phyloP scores from a whole-genome alignment of 2,888 invertebrate genomes.

The Chrysina gloriosa region DNA sequence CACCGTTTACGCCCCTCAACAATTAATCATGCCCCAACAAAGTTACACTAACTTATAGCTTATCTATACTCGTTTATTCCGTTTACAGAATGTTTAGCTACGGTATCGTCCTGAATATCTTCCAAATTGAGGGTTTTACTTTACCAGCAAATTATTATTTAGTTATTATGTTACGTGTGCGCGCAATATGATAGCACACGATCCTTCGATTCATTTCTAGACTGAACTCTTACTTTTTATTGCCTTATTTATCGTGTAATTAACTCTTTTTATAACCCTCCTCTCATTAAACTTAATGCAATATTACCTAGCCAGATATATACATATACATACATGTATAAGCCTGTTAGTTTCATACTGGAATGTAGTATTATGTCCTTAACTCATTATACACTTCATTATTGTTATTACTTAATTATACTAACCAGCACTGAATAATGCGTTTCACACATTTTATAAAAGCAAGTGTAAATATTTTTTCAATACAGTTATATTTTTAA shows the following conservation, averaged over 20 bases:
- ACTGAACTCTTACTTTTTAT: neutral
- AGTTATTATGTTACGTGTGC: constrained; percentile 40
- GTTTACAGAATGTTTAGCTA: constrained; percentile 50
- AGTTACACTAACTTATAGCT: constrained; percentile 51
- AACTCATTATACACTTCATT: neutral
- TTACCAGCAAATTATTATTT: constrained; percentile 41
- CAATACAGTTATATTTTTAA: no score
- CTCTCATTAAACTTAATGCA: constrained; percentile 14
- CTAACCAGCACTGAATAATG: no score
- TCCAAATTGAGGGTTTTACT: constrained; percentile 47
- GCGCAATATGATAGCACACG: constrained; percentile 8
- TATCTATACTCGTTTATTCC: constrained; percentile 50
- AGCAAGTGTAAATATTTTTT: no score
- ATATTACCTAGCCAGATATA: neutral
- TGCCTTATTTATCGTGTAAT: constrained; percentile 24
- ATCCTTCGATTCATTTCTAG: constrained; percentile 13
- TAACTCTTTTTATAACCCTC: constrained; percentile 14
- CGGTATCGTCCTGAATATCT: constrained; percentile 48
- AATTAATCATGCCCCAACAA: constrained; percentile 63
- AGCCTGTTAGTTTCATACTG: no score
- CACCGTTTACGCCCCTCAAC: constrained; percentile 64
- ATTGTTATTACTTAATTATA: no score
- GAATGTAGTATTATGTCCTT: constrained; percentile 2
- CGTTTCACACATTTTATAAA: no score
- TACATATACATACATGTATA: no score